These are phyloP conservation scores for Anoncus sp. DNA, from an alignment of 2,888 invertebrate species.

Conservation along the genomic window DNA sequence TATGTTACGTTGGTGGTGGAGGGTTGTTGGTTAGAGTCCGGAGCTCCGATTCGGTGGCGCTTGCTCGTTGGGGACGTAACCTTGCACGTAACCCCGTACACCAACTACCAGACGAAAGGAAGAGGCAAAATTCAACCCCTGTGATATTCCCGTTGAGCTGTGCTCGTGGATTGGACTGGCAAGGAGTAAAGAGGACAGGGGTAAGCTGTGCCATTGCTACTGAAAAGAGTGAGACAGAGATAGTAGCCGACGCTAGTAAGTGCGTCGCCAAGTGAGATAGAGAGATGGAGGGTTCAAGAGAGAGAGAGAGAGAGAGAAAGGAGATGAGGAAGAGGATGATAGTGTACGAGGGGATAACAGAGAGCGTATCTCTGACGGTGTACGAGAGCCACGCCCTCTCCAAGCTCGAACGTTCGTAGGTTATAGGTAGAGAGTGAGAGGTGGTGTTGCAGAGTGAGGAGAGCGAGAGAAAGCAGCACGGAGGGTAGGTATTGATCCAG, in stretches of 20 bases:
- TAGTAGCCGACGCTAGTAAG: slow-evolving; percentile 50
- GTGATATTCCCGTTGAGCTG: slow-evolving; percentile 55
- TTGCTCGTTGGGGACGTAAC: slow-evolving; percentile 63
- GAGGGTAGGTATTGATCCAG: slow-evolving; percentile 81
- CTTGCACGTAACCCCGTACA: slow-evolving; percentile 60
- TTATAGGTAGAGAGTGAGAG: slow-evolving; percentile 74
- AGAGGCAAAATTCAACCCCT: slow-evolving; percentile 61
- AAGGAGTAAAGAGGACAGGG: slow-evolving; percentile 50
- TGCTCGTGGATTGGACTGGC: slow-evolving; percentile 32
- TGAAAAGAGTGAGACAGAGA: slow-evolving; percentile 43
- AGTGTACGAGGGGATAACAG: slow-evolving; percentile 64
- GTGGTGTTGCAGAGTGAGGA: slow-evolving; percentile 45
- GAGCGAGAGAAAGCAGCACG: slow-evolving; percentile 33
- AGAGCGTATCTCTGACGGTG: slow-evolving; percentile 80
- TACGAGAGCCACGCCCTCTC: slow-evolving; percentile 82
- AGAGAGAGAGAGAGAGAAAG: slow-evolving; percentile 52
- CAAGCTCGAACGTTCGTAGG: slow-evolving; percentile 79
- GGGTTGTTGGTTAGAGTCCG: slow-evolving; percentile 51
- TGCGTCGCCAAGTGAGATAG: slow-evolving; percentile 38
- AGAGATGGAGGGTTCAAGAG: slow-evolving; percentile 23
- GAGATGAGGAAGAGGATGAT: slow-evolving; percentile 69
- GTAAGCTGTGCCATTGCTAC: slow-evolving; percentile 38
- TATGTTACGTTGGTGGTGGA: slow-evolving; percentile 33
- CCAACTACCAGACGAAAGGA: slow-evolving; percentile 51
- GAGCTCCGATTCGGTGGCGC: slow-evolving; percentile 61